Percentiles rank a stretch among this genome's conserved stretches.
Conservation (phyloP, 2,797 vertebrate species). For the Enteromius paludinosus region DNA sequence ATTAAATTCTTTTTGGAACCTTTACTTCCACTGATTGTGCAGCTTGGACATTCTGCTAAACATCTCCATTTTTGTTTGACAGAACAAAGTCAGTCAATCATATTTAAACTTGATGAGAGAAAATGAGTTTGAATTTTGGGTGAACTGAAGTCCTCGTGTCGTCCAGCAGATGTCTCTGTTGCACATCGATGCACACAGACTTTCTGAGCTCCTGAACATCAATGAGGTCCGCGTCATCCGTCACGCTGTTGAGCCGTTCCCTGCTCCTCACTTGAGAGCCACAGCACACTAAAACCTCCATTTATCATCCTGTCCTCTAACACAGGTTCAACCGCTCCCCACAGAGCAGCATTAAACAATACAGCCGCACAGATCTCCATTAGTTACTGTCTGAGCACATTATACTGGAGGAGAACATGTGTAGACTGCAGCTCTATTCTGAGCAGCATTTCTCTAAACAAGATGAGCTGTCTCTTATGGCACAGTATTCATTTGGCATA, state of each 20-base stretch:
- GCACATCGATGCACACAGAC: not conserved
- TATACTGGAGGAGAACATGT: not conserved
- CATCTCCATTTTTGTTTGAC: not conserved
- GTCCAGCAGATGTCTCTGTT: conserved; percentile 29
- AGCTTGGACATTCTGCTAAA: not conserved
- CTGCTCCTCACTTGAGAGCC: not conserved
- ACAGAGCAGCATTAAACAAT: not conserved
- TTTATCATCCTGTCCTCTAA: conserved; percentile 10
- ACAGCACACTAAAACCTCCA: not conserved
- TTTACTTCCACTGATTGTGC: not conserved
- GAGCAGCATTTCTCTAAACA: not conserved
- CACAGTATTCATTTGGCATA: not conserved
- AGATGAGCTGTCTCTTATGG: not conserved
- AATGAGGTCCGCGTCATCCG: not conserved
- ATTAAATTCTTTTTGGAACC: too few relatives aligned
- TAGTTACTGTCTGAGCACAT: not conserved
- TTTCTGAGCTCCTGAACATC: not conserved
- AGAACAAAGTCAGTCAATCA: not conserved
- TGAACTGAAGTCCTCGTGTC: not conserved
- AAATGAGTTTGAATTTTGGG: not conserved
- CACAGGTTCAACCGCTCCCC: not conserved
- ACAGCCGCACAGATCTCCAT: not conserved
- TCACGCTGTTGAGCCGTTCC: not conserved
- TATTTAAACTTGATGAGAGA: not conserved
- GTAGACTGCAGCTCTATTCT: not conserved